phyloP scores from a whole-genome alignment of 1,140 invertebrate species.

The Zaprionus ghesquierei region DNA sequence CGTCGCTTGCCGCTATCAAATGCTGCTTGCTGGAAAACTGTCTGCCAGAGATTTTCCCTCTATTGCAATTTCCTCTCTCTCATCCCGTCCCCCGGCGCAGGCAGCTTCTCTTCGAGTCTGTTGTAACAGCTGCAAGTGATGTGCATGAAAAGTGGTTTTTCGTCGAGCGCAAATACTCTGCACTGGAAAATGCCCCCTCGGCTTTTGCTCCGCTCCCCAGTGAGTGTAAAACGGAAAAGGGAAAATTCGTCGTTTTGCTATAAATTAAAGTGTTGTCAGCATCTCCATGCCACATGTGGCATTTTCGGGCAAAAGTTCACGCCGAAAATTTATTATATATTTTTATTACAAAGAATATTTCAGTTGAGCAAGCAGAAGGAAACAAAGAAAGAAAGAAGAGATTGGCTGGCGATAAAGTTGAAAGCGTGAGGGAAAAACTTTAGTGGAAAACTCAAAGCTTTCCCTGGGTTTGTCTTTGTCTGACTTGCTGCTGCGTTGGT shows the following conservation, averaged over 20 bases:
- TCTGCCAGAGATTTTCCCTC: slow-evolving; percentile 37
- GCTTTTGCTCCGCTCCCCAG: background rate
- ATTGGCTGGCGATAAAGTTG: background rate
- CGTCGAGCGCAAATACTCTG: slow-evolving; percentile 51
- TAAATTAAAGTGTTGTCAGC: slow-evolving; percentile 64
- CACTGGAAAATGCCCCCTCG: slow-evolving; percentile 21
- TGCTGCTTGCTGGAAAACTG: slow-evolving; percentile 17
- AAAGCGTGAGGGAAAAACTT: background rate
- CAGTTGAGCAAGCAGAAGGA: background rate
- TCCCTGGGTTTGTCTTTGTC: background rate
- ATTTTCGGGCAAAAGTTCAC: slow-evolving; percentile 54
- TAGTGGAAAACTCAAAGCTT: background rate
- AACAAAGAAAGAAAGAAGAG: background rate
- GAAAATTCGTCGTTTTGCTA: slow-evolving; percentile 61
- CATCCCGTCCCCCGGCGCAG: slow-evolving; percentile 40
- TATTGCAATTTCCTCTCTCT: slow-evolving; percentile 14
- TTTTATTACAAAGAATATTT: slow-evolving; percentile 42
- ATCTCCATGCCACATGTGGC: slow-evolving; percentile 59
- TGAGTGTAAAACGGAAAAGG: slow-evolving; percentile 21
- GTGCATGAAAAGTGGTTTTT: slow-evolving; percentile 80
- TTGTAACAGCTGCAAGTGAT: slow-evolving; percentile 78
- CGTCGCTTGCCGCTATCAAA: slow-evolving; percentile 20
- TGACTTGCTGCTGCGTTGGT: background rate
- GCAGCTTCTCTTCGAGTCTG: slow-evolving; percentile 28
- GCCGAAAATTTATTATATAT: slow-evolving; percentile 65